Conservation (phyloP, 2,113 vertebrate species). For the Cryptomyrus ogoouensis region DNA sequence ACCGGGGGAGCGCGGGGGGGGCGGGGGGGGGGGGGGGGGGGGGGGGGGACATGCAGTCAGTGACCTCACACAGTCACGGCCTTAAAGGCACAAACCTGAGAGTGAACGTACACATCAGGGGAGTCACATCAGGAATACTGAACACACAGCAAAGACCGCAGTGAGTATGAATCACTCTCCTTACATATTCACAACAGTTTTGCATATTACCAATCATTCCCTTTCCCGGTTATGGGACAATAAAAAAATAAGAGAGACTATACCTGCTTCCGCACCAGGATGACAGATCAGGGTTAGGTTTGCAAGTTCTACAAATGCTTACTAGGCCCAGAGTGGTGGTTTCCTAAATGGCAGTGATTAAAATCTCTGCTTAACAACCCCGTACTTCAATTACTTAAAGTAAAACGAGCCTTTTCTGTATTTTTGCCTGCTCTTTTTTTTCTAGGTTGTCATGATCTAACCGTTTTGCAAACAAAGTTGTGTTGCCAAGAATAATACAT, state of each 20-base stretch:
- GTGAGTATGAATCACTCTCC: too few species aligned
- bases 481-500: not conserved
- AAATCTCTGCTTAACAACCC: not conserved
- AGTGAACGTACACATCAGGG: not conserved
- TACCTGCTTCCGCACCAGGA: not conserved
- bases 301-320: not conserved
- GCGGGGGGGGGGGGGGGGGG: not conserved
- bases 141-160: not conserved
- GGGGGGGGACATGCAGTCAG: not conserved
- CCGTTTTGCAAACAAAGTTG: not conserved
- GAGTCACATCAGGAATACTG: not conserved
- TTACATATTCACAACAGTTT: not conserved
- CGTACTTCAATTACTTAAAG: not conserved
- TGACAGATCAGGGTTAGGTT: not conserved
- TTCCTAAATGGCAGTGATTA: not conserved
- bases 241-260: not conserved
- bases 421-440: not conserved
- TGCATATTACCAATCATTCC: not conserved
- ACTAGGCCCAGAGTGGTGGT: too few species aligned
- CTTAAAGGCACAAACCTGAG: not conserved
- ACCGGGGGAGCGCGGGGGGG: too few species aligned
- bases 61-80: not conserved
- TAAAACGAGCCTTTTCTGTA: not conserved
- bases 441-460: not conserved
- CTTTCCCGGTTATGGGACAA: not conserved